These are phyloP conservation scores for Platorchestia sp. DNA, from an alignment of 1,140 invertebrate genomes.

Conservation along the genomic window DNA sequence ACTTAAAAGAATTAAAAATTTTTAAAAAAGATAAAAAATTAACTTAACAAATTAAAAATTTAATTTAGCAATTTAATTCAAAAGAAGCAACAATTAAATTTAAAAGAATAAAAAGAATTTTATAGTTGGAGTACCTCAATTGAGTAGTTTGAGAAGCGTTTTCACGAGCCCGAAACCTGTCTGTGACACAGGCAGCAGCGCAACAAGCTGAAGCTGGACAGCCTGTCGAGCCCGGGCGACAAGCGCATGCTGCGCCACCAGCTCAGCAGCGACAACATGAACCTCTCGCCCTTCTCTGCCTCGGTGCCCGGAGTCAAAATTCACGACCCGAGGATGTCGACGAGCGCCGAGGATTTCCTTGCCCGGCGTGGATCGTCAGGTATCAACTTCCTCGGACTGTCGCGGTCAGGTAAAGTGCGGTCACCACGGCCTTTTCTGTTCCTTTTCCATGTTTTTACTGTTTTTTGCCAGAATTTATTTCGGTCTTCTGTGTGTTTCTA, in stretches of 20 bases:
- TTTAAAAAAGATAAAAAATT: too few relatives aligned
- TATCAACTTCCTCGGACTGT: conserved; percentile 65
- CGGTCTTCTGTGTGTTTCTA: not conserved
- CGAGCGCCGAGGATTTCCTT: conserved; percentile 65
- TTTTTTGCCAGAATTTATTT: not conserved
- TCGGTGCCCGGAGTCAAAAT: conserved; percentile 64
- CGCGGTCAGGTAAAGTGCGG: conserved; percentile 66
- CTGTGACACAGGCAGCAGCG: conserved; percentile 79
- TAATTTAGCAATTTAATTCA: too few relatives aligned
- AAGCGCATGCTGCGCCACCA: conserved; percentile 79
- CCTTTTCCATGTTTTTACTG: not conserved
- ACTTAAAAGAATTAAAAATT: too few relatives aligned
- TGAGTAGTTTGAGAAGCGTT: not conserved
- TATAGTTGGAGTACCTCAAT: not conserved
- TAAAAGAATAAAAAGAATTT: not conserved
- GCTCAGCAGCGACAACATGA: conserved; percentile 87
- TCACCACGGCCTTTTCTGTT: conserved; percentile 24
- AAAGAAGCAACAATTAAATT: too few relatives aligned
- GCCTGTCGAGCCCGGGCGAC: conserved; percentile 74
- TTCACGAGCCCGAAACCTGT: not conserved
- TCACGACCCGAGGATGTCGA: conserved; percentile 66
- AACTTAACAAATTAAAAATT: too few relatives aligned
- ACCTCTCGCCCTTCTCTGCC: conserved; percentile 64
- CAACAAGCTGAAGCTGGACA: conserved; percentile 86
- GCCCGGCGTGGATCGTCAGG: conserved; percentile 64